phyloP scores from a whole-genome alignment of 1,140 invertebrate genomes.

The Bombus sylvicola region DNA sequence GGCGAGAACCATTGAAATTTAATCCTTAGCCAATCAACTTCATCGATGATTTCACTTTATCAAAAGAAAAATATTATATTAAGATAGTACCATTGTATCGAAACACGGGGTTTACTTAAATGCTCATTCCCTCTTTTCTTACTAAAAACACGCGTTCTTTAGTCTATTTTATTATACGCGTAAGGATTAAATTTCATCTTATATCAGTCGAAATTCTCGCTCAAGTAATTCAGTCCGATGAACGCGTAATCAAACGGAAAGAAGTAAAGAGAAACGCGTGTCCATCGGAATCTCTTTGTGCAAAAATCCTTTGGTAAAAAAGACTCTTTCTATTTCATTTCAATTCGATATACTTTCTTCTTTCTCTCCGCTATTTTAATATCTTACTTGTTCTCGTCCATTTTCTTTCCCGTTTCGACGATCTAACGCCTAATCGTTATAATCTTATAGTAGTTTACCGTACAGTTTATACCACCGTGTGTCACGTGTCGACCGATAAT shows the following conservation, averaged over 20 bases:
- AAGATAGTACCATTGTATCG: constrained; percentile 11
- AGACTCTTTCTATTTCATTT: neutral
- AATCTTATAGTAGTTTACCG: constrained; percentile 52
- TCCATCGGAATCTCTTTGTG: neutral
- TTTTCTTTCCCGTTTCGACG: constrained; percentile 25
- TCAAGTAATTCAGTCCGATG: constrained; percentile 6
- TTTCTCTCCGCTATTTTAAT: too few species aligned
- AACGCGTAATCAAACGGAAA: constrained; percentile 1
- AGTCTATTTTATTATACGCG: neutral
- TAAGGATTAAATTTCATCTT: neutral
- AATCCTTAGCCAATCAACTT: neutral
- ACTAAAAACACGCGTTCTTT: neutral
- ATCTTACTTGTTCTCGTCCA: constrained; percentile 7
- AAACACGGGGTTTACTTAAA: constrained; percentile 15
- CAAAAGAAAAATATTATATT: too few species aligned
- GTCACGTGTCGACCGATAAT: constrained; percentile 4
- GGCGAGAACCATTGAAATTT: constrained; percentile 24
- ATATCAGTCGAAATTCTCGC: neutral
- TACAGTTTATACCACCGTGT: constrained; percentile 24
- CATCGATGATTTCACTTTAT: neutral
- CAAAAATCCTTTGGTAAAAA: neutral
- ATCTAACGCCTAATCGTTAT: constrained; percentile 42
- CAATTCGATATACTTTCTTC: too few species aligned
- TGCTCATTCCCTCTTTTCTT: neutral
- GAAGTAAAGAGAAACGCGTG: neutral